These are phyloP conservation scores for Drosophila birchii DNA, from an alignment of 2,888 invertebrate genomes.

Conservation along the genomic window DNA sequence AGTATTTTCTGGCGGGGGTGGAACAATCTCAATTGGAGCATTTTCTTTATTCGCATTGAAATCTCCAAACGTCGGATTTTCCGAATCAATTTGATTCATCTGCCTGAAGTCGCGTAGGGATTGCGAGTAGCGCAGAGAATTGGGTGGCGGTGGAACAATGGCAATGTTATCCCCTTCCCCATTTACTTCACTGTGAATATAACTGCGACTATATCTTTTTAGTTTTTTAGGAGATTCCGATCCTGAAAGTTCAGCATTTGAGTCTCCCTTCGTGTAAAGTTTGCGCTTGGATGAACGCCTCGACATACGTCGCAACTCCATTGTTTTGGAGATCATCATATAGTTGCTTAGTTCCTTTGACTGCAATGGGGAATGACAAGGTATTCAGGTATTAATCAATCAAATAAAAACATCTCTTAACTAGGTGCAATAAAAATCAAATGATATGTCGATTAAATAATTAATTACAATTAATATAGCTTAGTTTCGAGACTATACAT, in stretches of 20 bases:
- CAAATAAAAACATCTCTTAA: too few species aligned
- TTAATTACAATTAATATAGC: too few species aligned
- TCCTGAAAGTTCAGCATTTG: neutral
- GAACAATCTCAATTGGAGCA: neutral
- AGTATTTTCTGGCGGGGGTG: slow-evolving; percentile 16
- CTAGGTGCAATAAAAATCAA: neutral
- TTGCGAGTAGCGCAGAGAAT: slow-evolving; percentile 34
- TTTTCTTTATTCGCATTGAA: neutral
- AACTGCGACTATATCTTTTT: slow-evolving; percentile 5
- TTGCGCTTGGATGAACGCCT: slow-evolving; percentile 16
- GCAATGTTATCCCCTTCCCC: neutral
- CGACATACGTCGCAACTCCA: slow-evolving; percentile 5
- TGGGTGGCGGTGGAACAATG: slow-evolving; percentile 44
- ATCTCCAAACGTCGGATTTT: neutral
- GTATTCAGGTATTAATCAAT: neutral
- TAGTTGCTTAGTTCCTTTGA: slow-evolving; percentile 28
- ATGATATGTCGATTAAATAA: too few species aligned
- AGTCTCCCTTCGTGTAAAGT: slow-evolving; percentile 43
- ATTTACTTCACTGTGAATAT: neutral
- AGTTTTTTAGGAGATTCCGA: slow-evolving; percentile 24
- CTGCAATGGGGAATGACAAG: neutral
- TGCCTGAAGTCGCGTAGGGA: neutral
- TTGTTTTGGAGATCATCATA: slow-evolving; percentile 18
- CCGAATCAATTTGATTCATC: neutral
- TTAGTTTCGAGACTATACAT: too few species aligned